These are phyloP conservation scores for Globicephala melas DNA, from an alignment of 2,113 vertebrate genomes.

Conservation along the genomic window DNA sequence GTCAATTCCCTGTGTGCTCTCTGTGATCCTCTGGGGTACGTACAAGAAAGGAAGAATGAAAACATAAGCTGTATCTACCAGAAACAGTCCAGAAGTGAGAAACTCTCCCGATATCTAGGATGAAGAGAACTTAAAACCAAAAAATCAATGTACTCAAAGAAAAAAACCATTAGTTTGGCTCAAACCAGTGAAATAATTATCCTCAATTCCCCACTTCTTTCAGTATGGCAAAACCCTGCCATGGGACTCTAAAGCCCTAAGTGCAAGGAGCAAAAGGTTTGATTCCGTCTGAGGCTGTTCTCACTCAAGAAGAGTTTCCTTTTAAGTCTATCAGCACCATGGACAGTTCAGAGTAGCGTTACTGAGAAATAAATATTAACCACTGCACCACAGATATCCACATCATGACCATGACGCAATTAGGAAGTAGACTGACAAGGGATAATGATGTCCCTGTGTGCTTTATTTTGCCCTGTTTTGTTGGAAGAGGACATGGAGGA, in stretches of 20 bases:
- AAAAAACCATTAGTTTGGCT: background rate
- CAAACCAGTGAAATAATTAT: background rate
- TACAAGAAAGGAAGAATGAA: slow-evolving; percentile 54
- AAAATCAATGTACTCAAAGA: slow-evolving; percentile 22
- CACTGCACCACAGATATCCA: background rate
- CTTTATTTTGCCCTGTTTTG: background rate
- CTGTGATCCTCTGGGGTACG: slow-evolving; percentile 33
- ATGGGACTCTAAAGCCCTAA: background rate
- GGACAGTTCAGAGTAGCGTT: background rate
- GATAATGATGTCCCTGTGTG: background rate
- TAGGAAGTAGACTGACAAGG: background rate
- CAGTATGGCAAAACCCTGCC: background rate
- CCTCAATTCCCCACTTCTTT: background rate
- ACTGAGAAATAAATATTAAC: background rate
- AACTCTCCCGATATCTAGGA: slow-evolving; percentile 7
- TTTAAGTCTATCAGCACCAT: background rate
- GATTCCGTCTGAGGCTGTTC: background rate
- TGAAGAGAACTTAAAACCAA: slow-evolving; percentile 23
- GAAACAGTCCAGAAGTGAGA: slow-evolving; percentile 31
- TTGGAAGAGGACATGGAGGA: background rate
- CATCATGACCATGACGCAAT: background rate
- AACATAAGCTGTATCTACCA: slow-evolving; percentile 29
- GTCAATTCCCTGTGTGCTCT: slow-evolving; percentile 37
- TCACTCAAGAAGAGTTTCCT: background rate
- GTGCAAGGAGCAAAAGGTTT: background rate